Percentiles rank a stretch among this genome's conserved stretches.
Evolutionary conservation across 2,888 invertebrate genomes (phyloP).

Genomic region (Spisula solida): DNA sequence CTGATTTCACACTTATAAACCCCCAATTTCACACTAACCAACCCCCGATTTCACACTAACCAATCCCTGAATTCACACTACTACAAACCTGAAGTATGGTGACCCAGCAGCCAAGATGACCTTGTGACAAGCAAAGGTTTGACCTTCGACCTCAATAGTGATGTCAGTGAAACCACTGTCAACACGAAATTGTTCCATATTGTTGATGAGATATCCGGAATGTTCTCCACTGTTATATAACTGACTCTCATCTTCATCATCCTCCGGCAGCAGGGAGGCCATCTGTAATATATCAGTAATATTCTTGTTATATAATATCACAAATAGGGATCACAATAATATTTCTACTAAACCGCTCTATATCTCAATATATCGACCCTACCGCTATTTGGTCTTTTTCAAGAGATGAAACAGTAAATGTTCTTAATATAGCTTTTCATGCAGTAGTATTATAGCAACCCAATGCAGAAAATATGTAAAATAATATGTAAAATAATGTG

Average conservation of each 20-base stretch:
- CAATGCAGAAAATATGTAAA: not conserved
- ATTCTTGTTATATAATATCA: not conserved
- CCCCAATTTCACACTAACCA: no score
- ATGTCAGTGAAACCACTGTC: conserved; percentile 82
- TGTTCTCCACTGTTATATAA: conserved; percentile 80
- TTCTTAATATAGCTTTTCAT: no score
- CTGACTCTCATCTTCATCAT: conserved; percentile 55
- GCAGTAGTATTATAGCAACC: not conserved
- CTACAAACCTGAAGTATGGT: conserved; percentile 82
- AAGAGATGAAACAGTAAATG: no score
- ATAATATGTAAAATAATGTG: no score
- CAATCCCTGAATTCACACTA: no score
- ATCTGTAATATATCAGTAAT: conserved; percentile 48
- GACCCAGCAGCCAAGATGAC: conserved; percentile 84
- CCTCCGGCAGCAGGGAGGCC: conserved; percentile 56
- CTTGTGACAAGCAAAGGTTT: conserved; percentile 81
- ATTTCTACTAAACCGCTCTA: no score
- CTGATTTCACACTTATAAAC: no score
- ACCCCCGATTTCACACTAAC: no score
- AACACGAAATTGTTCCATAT: conserved; percentile 80
- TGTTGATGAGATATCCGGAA: conserved; percentile 79
- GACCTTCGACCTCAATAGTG: conserved; percentile 78
- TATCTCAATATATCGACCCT: no score
- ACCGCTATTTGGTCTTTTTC: no score
- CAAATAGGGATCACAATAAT: no score